Conservation (phyloP, 1,140 invertebrate species). For the Papilio machaon region DNA sequence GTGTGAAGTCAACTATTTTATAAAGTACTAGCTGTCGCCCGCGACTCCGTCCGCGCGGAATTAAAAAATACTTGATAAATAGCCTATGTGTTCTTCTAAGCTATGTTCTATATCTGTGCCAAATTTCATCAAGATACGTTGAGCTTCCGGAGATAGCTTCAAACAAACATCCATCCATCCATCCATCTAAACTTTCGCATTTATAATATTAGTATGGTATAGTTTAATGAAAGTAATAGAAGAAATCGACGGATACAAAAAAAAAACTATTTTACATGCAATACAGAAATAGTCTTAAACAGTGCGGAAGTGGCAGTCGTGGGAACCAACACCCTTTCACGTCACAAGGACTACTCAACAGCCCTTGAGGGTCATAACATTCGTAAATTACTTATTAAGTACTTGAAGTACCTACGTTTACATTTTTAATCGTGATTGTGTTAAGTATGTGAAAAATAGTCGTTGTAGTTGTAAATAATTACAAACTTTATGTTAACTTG, state of each 20-base stretch:
- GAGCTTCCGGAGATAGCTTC: too few relatives aligned
- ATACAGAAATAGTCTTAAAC: neutral
- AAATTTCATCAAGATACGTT: too few relatives aligned
- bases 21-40: too few relatives aligned
- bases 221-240: neutral
- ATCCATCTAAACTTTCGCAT: too few relatives aligned
- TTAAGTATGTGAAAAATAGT: neutral
- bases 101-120: too few relatives aligned
- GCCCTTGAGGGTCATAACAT: slow-evolving; percentile 44
- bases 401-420: neutral
- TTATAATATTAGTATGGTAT: too few relatives aligned
- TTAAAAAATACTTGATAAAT: too few relatives aligned
- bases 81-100: too few relatives aligned
- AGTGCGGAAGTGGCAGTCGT: slow-evolving; percentile 21
- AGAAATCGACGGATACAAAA: neutral
- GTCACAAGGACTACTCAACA: slow-evolving; percentile 44
- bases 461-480: neutral
- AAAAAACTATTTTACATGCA: neutral
- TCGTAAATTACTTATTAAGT: neutral
- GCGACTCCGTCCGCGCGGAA: too few relatives aligned
- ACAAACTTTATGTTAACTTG: neutral
- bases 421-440: neutral
- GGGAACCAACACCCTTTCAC: slow-evolving; percentile 30
- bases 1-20: neutral
- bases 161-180: too few relatives aligned